Base-by-base conservation (phyloP, 2,113 vertebrate genomes). In the Anguilla japonica region DNA sequence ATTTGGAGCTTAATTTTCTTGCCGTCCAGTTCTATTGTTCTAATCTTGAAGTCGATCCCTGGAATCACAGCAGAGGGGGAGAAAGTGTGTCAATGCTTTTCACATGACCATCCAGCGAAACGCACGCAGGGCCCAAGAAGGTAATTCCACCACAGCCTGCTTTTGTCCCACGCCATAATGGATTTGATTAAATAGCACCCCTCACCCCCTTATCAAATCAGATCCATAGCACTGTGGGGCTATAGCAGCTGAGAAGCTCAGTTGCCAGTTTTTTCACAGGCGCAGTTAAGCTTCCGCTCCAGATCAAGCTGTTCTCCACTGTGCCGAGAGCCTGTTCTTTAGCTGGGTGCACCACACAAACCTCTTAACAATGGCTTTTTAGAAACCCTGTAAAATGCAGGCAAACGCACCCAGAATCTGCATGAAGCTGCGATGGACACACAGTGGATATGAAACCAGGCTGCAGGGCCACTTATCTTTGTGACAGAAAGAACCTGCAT, bases 1-100 rank as follows among this genome's bases (percentile, higher is more conserved):
- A 97, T 97, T 5, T 97, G 96, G 89, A 97, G 95, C 81, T 97
- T 97, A 88, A 97, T 97, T 94, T 96, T 97, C 94, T 97, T 97
- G 78, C 96, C 96, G 92, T 97, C 96, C 83, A 97, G 91, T 90
- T 97, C 96, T 95, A 97, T 96, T 41, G 96, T 97, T 92, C 96
- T 94, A 93, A 97, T 97, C 94, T 97, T 97, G 87, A 97, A 97
- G 93, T 97, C 96, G 22, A 97, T 97, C 90, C 96, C 96, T 97
- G 89, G 26, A 87, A 88, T 41, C 46, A 91, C 92, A 89, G 1
- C 15, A 41, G 8, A 18, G 71, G 71, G 39, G 16, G 29, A 16
- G 13, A 60, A n/a, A 29, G 60, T 67, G 26, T n/a, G 71, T 75
- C 26, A 29, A 75, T 75, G 71, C 71, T 75, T 75, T 75, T 26